Percentiles rank a stretch among this genome's conserved stretches.
Conservation (phyloP, 1,140 invertebrate genomes). For the Mercenaria mercenaria region DNA sequence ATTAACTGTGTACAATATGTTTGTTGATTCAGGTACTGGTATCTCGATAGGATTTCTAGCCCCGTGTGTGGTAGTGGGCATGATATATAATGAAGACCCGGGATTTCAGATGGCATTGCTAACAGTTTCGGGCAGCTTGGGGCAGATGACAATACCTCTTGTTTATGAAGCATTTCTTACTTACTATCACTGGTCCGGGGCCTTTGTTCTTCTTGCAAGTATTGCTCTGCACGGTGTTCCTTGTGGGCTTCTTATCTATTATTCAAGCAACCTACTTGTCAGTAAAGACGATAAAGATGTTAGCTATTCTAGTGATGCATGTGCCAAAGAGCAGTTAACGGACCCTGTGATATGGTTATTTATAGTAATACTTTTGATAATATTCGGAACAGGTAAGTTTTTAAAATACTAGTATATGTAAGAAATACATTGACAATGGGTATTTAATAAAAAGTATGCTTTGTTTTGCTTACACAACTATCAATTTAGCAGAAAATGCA, state of each 20-base stretch:
- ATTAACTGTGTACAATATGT: too few relatives aligned
- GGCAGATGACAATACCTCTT: neutral
- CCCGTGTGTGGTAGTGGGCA: neutral
- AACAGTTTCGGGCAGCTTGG: neutral
- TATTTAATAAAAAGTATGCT: too few relatives aligned
- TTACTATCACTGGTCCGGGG: neutral
- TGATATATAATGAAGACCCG: neutral
- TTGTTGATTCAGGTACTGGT: neutral
- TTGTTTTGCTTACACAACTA: too few relatives aligned
- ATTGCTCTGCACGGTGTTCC: neutral
- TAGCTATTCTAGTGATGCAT: neutral
- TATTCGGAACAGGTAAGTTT: too few relatives aligned
- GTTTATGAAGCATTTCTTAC: neutral
- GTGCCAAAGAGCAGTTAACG: neutral
- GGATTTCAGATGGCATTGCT: neutral
- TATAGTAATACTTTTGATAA: too few relatives aligned
- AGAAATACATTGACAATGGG: too few relatives aligned
- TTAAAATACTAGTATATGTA: too few relatives aligned
- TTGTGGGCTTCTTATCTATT: neutral
- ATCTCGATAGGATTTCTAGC: neutral
- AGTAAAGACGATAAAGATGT: neutral
- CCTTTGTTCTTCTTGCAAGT: neutral
- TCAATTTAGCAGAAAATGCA: too few relatives aligned
- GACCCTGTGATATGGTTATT: neutral
- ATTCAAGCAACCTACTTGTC: neutral